Percentiles rank a stretch among this genome's conserved stretches.
These are phyloP conservation scores for Brachycybe producta DNA, from an alignment of 2,888 invertebrate genomes.

Conservation along the genomic window DNA sequence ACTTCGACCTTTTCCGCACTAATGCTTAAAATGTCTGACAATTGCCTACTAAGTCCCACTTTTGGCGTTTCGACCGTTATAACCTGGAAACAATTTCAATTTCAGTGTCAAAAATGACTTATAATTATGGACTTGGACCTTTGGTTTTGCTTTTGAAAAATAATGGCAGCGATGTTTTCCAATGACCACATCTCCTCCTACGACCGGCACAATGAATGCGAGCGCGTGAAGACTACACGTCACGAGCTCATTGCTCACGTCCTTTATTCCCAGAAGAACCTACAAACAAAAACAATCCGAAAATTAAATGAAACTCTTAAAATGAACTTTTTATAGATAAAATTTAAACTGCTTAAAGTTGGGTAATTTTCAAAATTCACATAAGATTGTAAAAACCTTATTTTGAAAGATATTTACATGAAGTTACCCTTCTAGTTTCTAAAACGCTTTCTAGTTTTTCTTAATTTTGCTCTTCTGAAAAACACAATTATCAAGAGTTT, in stretches of 20 bases:
- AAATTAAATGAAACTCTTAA: background rate
- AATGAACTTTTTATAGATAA: background rate
- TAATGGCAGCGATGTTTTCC: slow-evolving; percentile 65
- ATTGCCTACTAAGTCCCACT: no score
- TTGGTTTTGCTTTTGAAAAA: slow-evolving; percentile 76
- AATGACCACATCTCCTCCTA: slow-evolving; percentile 73
- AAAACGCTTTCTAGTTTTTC: no score
- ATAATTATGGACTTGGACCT: no score
- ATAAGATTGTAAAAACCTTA: no score
- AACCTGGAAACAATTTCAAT: background rate
- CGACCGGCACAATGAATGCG: slow-evolving; percentile 68
- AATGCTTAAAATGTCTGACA: no score
- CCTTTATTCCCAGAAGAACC: slow-evolving; percentile 73
- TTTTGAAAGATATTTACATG: no score
- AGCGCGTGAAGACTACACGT: slow-evolving; percentile 64
- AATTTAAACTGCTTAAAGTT: background rate
- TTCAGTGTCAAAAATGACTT: no score
- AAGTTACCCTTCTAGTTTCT: no score
- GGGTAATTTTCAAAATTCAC: no score
- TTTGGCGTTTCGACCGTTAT: background rate
- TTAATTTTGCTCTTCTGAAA: no score
- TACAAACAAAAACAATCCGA: slow-evolving; percentile 29
- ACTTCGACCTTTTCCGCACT: no score
- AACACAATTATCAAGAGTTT: no score
- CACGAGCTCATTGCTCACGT: slow-evolving; percentile 69